These are phyloP conservation scores for Passerina amoena DNA, from an alignment of 2,113 vertebrate species.

Conservation along the genomic window DNA sequence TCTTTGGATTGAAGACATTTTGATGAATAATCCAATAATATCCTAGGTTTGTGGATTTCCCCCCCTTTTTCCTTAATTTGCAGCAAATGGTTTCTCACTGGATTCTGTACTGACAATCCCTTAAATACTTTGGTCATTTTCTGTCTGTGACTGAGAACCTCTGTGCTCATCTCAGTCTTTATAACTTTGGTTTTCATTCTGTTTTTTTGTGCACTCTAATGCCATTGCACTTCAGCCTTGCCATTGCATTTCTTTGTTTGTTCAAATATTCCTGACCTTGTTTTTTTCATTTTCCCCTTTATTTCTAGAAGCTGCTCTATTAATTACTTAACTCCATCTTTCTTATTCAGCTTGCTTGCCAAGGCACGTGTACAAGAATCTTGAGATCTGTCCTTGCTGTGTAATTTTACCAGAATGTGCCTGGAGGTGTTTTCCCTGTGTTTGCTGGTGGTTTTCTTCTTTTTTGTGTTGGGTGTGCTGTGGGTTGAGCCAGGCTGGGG, in stretches of 20 bases:
- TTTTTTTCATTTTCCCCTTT: neutral
- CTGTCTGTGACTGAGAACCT: neutral
- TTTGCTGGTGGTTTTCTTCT: neutral
- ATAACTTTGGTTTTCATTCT: neutral
- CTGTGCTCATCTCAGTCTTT: neutral
- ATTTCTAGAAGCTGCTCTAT: neutral
- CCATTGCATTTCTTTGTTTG: neutral
- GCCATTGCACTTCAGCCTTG: neutral
- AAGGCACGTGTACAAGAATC: accelerated
- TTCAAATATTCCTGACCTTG: neutral
- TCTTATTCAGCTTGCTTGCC: neutral
- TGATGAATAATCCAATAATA: neutral
- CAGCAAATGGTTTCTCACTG: neutral
- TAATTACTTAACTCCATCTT: neutral
- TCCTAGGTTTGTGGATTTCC: neutral
- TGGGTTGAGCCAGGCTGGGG: neutral
- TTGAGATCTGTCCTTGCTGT: neutral
- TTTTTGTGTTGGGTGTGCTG: neutral
- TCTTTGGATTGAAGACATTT: neutral
- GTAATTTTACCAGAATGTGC: neutral
- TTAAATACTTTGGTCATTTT: neutral
- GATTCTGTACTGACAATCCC: neutral
- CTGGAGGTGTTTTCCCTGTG: neutral
- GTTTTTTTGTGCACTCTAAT: neutral
- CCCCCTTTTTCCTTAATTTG: neutral